Conservation (phyloP, 2,113 vertebrate genomes). For the Psilopogon haemacephalus region DNA sequence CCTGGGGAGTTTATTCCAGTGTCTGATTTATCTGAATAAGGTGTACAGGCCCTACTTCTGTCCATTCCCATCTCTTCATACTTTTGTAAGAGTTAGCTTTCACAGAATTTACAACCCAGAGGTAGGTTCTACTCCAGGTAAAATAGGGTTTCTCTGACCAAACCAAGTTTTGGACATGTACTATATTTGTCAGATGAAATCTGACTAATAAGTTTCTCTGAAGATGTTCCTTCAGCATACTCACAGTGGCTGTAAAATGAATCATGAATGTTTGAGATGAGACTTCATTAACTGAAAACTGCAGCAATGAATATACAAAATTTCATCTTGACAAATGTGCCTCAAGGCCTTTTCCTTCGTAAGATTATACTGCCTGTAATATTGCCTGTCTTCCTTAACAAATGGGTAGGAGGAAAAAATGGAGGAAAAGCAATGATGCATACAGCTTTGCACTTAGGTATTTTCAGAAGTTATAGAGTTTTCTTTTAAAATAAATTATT, state of each 20-base stretch:
- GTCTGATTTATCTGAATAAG: not conserved
- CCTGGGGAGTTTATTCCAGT: not conserved
- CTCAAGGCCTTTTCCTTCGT: conserved; percentile 12
- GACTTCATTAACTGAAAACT: conserved; percentile 19
- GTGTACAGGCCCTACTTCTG: not conserved
- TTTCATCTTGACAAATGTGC: conserved; percentile 20
- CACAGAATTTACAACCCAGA: not conserved
- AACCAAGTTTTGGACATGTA: not conserved
- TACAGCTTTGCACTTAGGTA: not conserved
- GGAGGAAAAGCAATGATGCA: not conserved
- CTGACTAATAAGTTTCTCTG: not conserved
- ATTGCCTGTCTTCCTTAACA: not conserved
- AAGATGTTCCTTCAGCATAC: not conserved
- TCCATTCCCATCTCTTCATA: not conserved
- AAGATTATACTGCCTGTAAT: not conserved
- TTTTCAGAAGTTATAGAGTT: not conserved
- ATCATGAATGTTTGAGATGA: conserved; percentile 37
- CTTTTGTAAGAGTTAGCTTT: not conserved
- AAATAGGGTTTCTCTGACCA: not conserved
- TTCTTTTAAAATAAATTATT: not conserved
- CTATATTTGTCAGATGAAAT: conserved; percentile 21
- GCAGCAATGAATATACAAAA: conserved; percentile 14
- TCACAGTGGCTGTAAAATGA: not conserved
- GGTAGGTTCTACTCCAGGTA: not conserved
- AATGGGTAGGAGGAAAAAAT: not conserved